Evolutionary conservation across 2,888 invertebrate species (phyloP), one percentile per base, ranked within the genome.

Genomic region (Diloba caeruleocephala): DNA sequence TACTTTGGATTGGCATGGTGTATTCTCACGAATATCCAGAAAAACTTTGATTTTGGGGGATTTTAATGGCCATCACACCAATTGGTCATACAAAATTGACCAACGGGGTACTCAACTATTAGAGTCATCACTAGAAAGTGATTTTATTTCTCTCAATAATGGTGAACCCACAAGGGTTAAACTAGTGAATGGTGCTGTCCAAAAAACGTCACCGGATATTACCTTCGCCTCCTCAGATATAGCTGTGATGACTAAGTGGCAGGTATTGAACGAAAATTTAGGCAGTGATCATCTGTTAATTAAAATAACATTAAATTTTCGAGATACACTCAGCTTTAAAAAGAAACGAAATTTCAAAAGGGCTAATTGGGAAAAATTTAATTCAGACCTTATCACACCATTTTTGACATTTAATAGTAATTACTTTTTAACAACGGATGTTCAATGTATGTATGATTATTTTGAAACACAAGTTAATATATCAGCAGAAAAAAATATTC

Each of bases 111-210:
- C 2, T 13, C 39, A 39, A 2, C 5, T 39, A 9, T 19, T 39
- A 0, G 39, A 39, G 0, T 1, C 39, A n/a, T 7, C 39, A 3
- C 13, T 39, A 19, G 60, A 71, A 4, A 31, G 46, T 29, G 31
- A 37, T 19, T 64, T 39, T 21, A 25, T 59, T 8, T 19, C 42
- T 1, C 4, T 66, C 6, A 66, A 66, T 25, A 31, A 57, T 37
- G 60, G 63, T 0, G 19, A 26, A 1, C 14, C 33, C 6, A 71
- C 71, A 0, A 36, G 71, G 12, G 6, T 67, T 2, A 58, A 52
- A 34, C 12, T 62, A 5, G 72, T 72, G 1, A 54, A 48, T 19
- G 37, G 38, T 6, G 1, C 14, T 0, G 2, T 50, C 0, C 61
- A 55, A 14, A 17, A 28, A 29, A 21, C 46, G 7, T 59, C 60